Evolutionary conservation across 2,888 invertebrate genomes (phyloP).

Genomic region (Leptopterna dolabrata): DNA sequence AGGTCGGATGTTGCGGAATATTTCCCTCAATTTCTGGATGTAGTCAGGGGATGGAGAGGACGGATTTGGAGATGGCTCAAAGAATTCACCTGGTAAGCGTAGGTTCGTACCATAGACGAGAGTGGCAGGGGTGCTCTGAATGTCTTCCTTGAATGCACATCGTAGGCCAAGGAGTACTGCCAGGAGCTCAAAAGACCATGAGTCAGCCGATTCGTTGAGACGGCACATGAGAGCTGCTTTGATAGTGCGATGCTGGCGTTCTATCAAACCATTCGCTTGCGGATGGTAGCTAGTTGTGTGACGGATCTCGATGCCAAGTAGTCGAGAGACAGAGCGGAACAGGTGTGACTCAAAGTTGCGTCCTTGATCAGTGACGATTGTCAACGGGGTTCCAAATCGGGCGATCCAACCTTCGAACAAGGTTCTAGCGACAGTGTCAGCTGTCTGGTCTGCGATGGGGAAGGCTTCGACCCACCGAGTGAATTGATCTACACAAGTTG

Average conservation of each 20-base stretch:
- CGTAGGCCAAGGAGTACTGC: constrained; percentile 33
- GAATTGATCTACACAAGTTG: constrained; percentile 65
- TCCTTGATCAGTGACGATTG: constrained; percentile 66
- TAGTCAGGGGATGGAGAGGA: background rate
- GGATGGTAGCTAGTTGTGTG: constrained; percentile 45
- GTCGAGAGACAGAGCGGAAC: constrained; percentile 60
- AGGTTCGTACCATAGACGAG: constrained; percentile 13
- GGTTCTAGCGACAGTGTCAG: constrained; percentile 65
- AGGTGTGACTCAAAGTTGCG: constrained; percentile 65
- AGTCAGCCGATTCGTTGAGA: background rate
- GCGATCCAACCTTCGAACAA: constrained; percentile 66
- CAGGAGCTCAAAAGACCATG: background rate
- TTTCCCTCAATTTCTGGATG: background rate
- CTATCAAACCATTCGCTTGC: constrained; percentile 37
- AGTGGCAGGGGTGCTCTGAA: background rate
- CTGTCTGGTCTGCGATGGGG: constrained; percentile 66
- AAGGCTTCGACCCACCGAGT: constrained; percentile 67
- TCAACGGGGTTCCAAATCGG: constrained; percentile 66
- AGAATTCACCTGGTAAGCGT: constrained; percentile 28
- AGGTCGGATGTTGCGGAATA: background rate
- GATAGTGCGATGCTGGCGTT: constrained; percentile 39
- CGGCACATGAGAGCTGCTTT: constrained; percentile 49
- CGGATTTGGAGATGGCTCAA: background rate
- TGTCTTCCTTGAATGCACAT: constrained; percentile 37
- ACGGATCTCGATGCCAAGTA: constrained; percentile 22